Evolutionary conservation across 1,140 invertebrate genomes (phyloP).

Genomic region (Atta cephalotes): DNA sequence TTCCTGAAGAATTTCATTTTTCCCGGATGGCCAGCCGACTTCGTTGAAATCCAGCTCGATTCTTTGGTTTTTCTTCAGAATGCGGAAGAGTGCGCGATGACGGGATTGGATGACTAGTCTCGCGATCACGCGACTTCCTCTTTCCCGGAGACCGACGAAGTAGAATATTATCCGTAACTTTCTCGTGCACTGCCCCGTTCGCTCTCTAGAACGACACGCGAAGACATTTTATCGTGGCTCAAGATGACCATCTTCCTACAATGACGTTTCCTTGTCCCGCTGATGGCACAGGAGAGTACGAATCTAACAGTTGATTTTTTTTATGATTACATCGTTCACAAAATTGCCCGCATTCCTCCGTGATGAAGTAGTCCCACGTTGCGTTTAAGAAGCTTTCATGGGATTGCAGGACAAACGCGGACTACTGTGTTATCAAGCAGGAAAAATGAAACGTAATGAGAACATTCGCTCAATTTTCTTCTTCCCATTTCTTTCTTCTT

Average conservation of each 20-base stretch:
- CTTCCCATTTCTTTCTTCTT: neutral
- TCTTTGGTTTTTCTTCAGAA: conserved; percentile 55
- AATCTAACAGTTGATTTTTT: neutral
- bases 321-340: neutral
- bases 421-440: neutral
- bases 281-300: neutral
- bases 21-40: neutral
- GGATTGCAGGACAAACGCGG: neutral
- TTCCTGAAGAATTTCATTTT: neutral
- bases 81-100: neutral
- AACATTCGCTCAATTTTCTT: neutral
- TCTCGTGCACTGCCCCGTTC: neutral
- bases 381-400: conserved; percentile 2
- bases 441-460: conserved; percentile 27
- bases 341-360: neutral
- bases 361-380: conserved; percentile 17
- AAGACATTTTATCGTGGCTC: neutral
- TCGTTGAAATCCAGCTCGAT: conserved; percentile 10
- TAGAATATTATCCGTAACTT: neutral
- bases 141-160: neutral
- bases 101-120: conserved; percentile 29
- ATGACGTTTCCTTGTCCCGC: conserved; percentile 5
- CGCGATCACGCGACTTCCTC: conserved; percentile 30
- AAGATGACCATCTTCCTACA: neutral
- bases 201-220: conserved; percentile 26